phyloP scores from a whole-genome alignment of 2,113 vertebrate genomes.

The Excalfactoria chinensis region DNA sequence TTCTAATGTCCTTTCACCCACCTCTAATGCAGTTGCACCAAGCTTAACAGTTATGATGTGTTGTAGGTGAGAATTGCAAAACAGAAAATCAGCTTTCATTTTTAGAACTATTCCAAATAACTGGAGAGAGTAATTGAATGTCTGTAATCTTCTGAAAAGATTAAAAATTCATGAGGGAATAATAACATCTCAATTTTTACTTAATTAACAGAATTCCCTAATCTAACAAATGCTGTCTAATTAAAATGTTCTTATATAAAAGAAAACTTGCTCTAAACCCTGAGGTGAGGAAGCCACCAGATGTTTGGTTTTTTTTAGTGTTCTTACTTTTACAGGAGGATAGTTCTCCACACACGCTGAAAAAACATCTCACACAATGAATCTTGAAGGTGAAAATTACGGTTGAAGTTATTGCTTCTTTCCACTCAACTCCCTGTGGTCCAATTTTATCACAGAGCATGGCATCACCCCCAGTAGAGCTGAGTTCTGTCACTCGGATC shows the following conservation, averaged over 20 bases:
- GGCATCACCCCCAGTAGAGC: background rate
- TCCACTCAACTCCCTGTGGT: accelerated
- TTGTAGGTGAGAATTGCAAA: background rate
- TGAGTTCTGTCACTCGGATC: background rate
- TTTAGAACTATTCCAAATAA: background rate
- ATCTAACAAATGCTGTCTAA: background rate
- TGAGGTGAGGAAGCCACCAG: background rate
- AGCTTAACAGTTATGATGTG: background rate
- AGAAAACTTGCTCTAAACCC: background rate
- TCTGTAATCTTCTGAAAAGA: background rate
- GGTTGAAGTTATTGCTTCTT: background rate
- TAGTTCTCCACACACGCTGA: background rate
- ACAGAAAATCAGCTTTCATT: background rate
- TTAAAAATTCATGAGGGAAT: background rate
- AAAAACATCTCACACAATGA: background rate
- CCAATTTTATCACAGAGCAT: background rate
- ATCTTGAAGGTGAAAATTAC: background rate
- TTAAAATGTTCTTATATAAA: slow-evolving; percentile 26
- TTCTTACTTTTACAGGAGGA: background rate
- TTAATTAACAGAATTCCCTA: slow-evolving; percentile 35
- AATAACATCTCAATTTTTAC: background rate
- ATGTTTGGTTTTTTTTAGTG: background rate
- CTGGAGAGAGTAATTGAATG: background rate
- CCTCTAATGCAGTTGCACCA: background rate
- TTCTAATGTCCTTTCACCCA: background rate